phyloP scores from a whole-genome alignment of 53 echinoderm and acorn worm genomes.

The Holothuria scabra region DNA sequence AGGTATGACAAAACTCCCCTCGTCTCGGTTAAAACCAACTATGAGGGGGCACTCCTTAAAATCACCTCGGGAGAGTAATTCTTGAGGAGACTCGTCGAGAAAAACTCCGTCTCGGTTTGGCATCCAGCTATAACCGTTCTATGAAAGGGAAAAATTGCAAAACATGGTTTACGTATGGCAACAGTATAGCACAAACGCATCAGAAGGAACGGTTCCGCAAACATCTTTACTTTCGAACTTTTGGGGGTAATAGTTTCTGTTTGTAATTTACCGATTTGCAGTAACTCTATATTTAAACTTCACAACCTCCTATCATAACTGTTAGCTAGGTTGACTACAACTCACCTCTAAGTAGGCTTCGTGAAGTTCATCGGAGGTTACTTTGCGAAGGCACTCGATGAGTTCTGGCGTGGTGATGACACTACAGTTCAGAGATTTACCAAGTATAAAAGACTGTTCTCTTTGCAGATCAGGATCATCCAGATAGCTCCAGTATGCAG shows the following conservation, averaged over 20 bases:
- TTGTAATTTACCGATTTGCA: no score
- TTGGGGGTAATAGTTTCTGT: no score
- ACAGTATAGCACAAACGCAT: no score
- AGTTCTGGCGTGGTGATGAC: not conserved
- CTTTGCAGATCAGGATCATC: not conserved
- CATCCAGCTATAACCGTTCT: constrained; percentile 2
- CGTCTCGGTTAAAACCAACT: constrained; percentile 22
- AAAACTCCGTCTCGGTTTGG: constrained; percentile 36
- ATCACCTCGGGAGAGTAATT: constrained; percentile 23
- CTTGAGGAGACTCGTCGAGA: constrained; percentile 20
- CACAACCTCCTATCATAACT: no score
- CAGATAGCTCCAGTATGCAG: constrained; percentile 11
- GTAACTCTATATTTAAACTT: no score
- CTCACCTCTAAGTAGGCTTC: constrained; percentile 1
- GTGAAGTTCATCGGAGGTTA: not conserved
- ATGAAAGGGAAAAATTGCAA: not conserved
- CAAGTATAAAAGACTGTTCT: not conserved
- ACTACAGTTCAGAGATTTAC: not conserved
- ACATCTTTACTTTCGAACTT: no score
- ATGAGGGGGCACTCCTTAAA: constrained; percentile 27
- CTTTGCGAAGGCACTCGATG: not conserved
- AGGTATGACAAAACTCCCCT: not conserved
- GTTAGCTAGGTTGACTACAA: no score
- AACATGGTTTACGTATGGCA: no score
- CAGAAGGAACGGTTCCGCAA: no score